Conservation (phyloP, 2,113 vertebrate species). For the Eolophus roseicapilla region DNA sequence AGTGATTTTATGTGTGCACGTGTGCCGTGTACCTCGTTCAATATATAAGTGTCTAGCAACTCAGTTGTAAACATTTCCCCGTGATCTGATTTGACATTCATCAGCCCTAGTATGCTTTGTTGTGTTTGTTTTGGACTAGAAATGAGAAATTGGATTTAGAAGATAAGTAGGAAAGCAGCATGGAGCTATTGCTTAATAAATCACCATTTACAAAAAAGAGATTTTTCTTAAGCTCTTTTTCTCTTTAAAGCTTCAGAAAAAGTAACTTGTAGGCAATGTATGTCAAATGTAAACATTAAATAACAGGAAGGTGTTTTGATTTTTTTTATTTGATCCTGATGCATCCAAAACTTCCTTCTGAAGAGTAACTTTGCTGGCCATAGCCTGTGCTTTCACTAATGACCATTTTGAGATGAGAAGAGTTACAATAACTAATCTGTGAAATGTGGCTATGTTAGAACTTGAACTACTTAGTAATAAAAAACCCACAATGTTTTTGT, state of each 20-base stretch:
- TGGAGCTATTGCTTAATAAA: neutral
- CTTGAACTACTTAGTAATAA: neutral
- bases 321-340: neutral
- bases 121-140: neutral
- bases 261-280: neutral
- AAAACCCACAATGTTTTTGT: neutral
- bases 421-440: neutral
- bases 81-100: neutral
- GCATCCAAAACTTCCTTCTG: neutral
- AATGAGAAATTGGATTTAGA: neutral
- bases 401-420: neutral
- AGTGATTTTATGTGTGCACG: neutral
- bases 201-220: neutral
- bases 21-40: neutral
- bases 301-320: neutral
- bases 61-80: neutral
- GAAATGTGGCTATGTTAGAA: neutral
- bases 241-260: neutral
- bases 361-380: neutral
- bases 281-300: neutral
- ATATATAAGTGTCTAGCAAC: neutral
- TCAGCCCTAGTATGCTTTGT: neutral
- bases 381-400: neutral
- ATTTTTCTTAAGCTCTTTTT: neutral
- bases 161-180: neutral